Conservation (phyloP, 2,888 invertebrate species). For the Meganola albula region DNA sequence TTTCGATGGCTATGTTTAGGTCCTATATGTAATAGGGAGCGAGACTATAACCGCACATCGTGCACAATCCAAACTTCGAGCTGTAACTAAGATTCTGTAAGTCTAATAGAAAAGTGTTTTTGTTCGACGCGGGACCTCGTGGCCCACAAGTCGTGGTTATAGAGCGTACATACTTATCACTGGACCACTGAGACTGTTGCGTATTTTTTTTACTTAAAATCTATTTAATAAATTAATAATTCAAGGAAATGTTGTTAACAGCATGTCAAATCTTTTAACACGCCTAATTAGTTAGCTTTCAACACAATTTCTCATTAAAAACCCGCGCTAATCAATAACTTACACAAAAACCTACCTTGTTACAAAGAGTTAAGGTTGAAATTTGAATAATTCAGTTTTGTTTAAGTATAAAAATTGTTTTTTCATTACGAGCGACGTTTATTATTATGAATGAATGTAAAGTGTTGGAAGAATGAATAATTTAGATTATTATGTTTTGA, state of each 20-base stretch:
- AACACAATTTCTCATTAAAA: constrained; percentile 19
- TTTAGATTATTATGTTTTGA: constrained; percentile 15
- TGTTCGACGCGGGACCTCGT: no score
- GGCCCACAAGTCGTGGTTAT: no score
- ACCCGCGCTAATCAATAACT: background rate
- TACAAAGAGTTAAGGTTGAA: background rate
- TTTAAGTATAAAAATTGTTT: constrained; percentile 16
- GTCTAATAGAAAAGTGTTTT: no score
- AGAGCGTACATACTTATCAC: no score
- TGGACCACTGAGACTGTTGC: constrained; percentile 4
- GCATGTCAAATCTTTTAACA: constrained; percentile 30
- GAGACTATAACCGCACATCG: no score
- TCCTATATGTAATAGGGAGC: no score
- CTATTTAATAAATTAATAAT: no score
- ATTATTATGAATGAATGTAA: constrained; percentile 21
- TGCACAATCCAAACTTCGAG: no score
- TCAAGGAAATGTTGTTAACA: constrained; percentile 17
- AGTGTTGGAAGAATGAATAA: constrained; percentile 17
- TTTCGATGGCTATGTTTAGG: no score
- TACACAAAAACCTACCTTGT: constrained; percentile 2
- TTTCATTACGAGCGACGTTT: constrained; percentile 20
- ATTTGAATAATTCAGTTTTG: constrained; percentile 1
- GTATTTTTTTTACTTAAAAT: no score
- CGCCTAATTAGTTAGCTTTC: constrained; percentile 26
- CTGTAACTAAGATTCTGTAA: no score